These are phyloP conservation scores for Crotalus horridus DNA, from an alignment of 2,113 vertebrate species.

Conservation along the genomic window DNA sequence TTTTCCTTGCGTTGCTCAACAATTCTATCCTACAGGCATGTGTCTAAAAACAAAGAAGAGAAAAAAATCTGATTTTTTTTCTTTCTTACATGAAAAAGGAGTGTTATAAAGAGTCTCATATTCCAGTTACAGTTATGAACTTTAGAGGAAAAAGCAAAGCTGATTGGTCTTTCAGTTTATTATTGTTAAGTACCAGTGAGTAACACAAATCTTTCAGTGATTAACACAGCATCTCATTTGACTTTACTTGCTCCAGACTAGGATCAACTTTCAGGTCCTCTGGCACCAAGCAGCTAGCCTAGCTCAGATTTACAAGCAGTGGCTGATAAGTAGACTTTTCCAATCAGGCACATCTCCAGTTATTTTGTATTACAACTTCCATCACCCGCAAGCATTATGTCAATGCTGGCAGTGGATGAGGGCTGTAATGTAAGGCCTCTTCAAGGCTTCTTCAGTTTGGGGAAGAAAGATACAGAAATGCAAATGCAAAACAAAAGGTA, in stretches of 20 bases:
- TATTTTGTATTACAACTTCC: neutral
- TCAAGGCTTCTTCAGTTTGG: neutral
- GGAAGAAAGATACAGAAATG: neutral
- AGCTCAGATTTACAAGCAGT: neutral
- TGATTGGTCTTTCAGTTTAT: neutral
- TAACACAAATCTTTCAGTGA: neutral
- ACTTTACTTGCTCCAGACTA: neutral
- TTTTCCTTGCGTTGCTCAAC: neutral
- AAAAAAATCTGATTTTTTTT: no score
- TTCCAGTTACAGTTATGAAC: neutral
- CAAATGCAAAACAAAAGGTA: neutral
- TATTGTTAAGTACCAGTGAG: neutral
- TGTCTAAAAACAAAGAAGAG: neutral
- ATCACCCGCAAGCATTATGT: neutral
- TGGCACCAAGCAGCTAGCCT: neutral
- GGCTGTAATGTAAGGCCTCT: neutral
- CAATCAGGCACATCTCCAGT: neutral
- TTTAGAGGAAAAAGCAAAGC: neutral
- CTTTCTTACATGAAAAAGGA: neutral
- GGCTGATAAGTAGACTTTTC: neutral
- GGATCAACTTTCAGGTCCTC: neutral
- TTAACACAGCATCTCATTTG: constrained; percentile 12
- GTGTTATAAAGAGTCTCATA: neutral
- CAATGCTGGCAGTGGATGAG: neutral
- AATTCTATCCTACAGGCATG: neutral